Conservation (phyloP, 2,888 invertebrate genomes). For the Stenotaenia linearis region DNA sequence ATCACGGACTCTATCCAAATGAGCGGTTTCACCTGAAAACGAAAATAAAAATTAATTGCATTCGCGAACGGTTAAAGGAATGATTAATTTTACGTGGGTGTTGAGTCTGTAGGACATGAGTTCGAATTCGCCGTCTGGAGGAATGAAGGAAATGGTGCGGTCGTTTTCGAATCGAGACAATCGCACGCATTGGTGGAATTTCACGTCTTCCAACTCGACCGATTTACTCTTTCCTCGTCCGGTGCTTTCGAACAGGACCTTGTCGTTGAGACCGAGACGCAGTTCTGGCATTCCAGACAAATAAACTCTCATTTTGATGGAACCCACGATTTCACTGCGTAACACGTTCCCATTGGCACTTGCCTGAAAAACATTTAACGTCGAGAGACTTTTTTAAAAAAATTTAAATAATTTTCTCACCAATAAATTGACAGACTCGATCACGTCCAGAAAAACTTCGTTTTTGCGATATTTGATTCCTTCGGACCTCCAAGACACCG, state of each 20-base stretch:
- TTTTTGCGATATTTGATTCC: conserved; percentile 98
- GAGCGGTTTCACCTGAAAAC: conserved; percentile 92
- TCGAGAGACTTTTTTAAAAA: too few relatives aligned
- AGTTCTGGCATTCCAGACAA: conserved; percentile 97
- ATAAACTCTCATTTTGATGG: conserved; percentile 97
- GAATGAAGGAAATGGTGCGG: conserved; percentile 95
- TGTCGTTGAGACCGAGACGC: conserved; percentile 92
- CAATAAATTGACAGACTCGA: conserved; percentile 93
- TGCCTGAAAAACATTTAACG: conserved; percentile 51
- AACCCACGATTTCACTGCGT: conserved; percentile 95
- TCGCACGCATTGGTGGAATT: conserved; percentile 97
- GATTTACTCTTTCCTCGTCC: conserved; percentile 96
- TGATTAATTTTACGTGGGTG: too few relatives aligned
- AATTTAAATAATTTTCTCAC: too few relatives aligned
- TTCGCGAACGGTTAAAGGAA: too few relatives aligned
- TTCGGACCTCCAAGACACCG: conserved; percentile 97
- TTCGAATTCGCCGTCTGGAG: conserved; percentile 98
- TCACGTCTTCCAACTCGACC: conserved; percentile 96
- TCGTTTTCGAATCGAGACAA: conserved; percentile 96
- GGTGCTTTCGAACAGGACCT: conserved; percentile 92
- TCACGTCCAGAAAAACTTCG: conserved; percentile 97
- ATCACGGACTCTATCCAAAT: conserved; percentile 99
- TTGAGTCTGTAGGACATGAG: conserved; percentile 96
- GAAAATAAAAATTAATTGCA: too few relatives aligned
- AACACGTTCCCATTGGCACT: conserved; percentile 95